Conservation (phyloP, 2,797 vertebrate species). For the Liparis tanakae region DNA sequence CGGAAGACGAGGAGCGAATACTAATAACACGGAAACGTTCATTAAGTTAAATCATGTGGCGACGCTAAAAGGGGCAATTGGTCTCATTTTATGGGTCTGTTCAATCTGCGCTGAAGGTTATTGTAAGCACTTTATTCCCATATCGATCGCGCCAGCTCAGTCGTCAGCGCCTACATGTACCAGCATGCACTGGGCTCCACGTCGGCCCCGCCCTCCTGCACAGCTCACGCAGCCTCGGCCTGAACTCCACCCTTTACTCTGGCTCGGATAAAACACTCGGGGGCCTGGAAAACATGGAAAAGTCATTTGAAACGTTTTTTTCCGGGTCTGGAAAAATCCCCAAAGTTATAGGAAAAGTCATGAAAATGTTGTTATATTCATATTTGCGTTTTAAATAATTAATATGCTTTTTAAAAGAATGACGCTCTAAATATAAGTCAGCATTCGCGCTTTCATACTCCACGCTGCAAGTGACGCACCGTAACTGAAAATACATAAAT, state of each 20-base stretch:
- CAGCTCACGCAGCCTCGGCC: neutral
- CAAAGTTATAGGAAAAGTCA: no score
- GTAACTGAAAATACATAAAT: no score
- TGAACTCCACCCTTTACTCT: neutral
- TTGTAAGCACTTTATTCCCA: neutral
- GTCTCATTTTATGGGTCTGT: neutral
- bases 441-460: no score
- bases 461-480: no score
- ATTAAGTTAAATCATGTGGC: neutral
- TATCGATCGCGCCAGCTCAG: neutral
- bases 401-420: no score
- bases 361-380: no score
- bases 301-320: no score
- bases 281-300: no score
- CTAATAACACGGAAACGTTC: neutral
- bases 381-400: no score
- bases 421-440: no score
- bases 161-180: neutral
- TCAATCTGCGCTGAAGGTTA: neutral
- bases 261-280: neutral
- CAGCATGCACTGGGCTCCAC: neutral
- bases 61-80: neutral
- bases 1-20: neutral
- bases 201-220: neutral
- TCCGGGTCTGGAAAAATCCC: no score